Percentiles rank a stretch among this genome's conserved stretches.
These are phyloP conservation scores for Littorina saxatilis DNA, from an alignment of 1,140 invertebrate genomes.

Conservation along the genomic window DNA sequence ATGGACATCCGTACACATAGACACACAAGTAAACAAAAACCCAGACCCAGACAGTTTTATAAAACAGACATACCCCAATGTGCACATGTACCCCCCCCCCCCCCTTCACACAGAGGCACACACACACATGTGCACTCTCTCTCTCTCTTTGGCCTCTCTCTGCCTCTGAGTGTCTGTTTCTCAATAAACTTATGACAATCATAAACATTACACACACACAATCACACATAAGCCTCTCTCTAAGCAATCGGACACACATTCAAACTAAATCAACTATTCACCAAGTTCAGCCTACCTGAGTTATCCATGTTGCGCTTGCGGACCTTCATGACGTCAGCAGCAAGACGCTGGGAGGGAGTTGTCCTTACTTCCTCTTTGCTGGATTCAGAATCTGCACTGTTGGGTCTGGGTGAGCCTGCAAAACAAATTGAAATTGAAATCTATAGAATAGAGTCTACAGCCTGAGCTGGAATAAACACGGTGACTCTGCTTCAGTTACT, in stretches of 20 bases:
- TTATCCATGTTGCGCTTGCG: slow-evolving; percentile 23
- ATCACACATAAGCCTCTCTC: neutral
- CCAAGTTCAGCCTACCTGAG: neutral
- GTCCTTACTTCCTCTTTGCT: slow-evolving; percentile 29
- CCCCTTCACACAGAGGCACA: neutral
- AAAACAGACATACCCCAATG: no score
- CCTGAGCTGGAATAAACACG: no score
- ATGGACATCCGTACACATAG: no score
- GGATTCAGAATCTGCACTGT: slow-evolving; percentile 7
- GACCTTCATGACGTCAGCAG: slow-evolving; percentile 1
- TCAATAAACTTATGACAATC: no score
- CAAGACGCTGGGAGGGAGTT: slow-evolving; percentile 20
- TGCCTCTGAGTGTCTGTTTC: no score
- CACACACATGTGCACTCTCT: neutral
- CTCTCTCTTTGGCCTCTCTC: no score
- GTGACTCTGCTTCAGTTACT: no score
- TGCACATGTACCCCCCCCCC: no score
- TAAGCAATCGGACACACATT: neutral
- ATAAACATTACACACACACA: neutral
- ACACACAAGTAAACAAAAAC: no score
- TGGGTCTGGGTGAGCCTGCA: neutral
- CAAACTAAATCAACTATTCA: no score
- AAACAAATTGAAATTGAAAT: neutral
- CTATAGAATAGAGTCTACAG: no score
- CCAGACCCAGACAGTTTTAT: no score